Conservation (phyloP, 2,797 vertebrate species). For the Spheniscus humboldti region DNA sequence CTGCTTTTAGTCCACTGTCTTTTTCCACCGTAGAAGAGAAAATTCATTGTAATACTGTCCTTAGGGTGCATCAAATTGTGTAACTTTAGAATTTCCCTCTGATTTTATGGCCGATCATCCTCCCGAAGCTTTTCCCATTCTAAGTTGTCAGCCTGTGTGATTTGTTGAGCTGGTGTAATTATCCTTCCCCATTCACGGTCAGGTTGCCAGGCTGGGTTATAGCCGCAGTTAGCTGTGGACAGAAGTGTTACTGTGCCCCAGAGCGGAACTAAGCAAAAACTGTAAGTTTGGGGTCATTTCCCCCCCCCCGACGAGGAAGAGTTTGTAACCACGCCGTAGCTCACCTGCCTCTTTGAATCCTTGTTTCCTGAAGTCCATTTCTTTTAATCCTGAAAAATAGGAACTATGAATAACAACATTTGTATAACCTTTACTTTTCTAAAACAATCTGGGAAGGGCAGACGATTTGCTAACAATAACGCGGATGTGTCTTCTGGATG, state of each 20-base stretch:
- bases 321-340: not conserved
- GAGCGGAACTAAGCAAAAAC: not conserved
- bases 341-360: not conserved
- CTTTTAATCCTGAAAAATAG: not conserved
- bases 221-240: not conserved
- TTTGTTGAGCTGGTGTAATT: not conserved
- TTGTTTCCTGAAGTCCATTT: not conserved
- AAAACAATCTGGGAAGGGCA: not conserved
- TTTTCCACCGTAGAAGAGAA: not conserved
- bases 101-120: not conserved
- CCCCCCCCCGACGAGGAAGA: not conserved
- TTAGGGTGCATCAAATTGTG: not conserved
- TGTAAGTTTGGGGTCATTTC: not conserved
- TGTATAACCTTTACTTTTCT: not conserved
- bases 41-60: not conserved
- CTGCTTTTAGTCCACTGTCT: not conserved
- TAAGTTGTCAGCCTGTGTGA: not conserved
- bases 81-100: not conserved
- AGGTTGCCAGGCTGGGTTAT: not conserved
- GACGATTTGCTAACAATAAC: not conserved
- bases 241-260: not conserved
- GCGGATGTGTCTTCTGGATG: not conserved
- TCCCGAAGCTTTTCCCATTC: not conserved
- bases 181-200: not conserved
- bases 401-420: not conserved